phyloP scores from a whole-genome alignment of 2,797 vertebrate genomes.

The Eulemur coronatus region DNA sequence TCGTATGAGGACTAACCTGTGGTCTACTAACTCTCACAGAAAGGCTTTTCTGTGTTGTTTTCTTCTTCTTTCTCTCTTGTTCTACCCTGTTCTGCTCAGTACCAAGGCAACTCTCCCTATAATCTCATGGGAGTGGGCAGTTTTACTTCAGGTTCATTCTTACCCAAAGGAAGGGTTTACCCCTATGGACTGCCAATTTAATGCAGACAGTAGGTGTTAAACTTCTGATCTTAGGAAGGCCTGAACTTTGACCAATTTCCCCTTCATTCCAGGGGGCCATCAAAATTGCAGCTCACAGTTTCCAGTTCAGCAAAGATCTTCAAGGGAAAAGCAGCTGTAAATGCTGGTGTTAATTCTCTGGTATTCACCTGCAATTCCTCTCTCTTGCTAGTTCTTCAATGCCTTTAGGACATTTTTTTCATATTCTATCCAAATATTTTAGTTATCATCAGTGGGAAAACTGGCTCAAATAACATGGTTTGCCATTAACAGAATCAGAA shows the following conservation, averaged over 20 bases:
- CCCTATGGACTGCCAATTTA: background rate
- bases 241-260: background rate
- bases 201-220: background rate
- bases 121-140: background rate
- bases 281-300: background rate
- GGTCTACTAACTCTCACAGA: background rate
- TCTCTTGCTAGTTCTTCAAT: background rate
- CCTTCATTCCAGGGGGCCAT: background rate
- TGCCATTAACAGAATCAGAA: slow-evolving; percentile 3
- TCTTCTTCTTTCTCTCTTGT: background rate
- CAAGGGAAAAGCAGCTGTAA: background rate
- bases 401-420: background rate
- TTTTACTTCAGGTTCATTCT: background rate
- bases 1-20: background rate
- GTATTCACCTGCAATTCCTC: background rate
- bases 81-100: background rate
- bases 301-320: background rate
- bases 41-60: background rate
- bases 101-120: background rate
- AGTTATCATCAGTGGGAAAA: background rate
- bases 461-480: background rate
- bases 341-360: background rate
- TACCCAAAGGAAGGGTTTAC: background rate
- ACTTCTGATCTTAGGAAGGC: background rate
- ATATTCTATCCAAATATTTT: background rate